Conservation (phyloP, 2,888 invertebrate genomes). For the Pollenia labialis region DNA sequence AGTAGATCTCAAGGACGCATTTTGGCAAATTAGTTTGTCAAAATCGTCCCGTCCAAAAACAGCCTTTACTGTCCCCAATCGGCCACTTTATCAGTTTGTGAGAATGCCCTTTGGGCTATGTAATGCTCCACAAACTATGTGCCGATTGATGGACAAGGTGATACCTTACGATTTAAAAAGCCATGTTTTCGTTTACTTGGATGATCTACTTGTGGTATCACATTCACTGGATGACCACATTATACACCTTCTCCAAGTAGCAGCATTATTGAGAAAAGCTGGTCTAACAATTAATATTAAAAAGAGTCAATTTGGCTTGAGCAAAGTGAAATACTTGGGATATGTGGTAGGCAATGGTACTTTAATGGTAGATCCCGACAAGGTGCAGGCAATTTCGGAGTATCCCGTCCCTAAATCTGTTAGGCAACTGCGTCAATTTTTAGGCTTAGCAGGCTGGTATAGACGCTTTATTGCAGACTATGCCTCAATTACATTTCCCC, state of each 20-base stretch:
- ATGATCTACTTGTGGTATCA: slow-evolving; percentile 12
- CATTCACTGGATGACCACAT: neutral
- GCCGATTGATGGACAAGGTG: neutral
- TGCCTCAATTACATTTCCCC: too few species aligned
- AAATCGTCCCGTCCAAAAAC: neutral
- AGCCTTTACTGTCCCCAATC: slow-evolving; percentile 10
- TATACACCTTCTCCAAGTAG: neutral
- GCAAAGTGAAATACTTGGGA: too few species aligned
- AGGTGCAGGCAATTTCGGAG: too few species aligned
- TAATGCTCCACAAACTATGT: neutral
- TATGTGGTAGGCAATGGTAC: too few species aligned
- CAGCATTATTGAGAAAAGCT: neutral
- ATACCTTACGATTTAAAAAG: neutral
- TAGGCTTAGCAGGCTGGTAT: too few species aligned
- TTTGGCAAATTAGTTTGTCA: neutral
- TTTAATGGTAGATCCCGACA: too few species aligned
- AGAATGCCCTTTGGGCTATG: neutral
- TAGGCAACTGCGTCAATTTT: too few species aligned
- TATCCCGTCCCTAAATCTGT: too few species aligned
- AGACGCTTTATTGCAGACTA: too few species aligned
- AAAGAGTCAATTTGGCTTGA: too few species aligned
- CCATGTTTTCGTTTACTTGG: slow-evolving; percentile 9
- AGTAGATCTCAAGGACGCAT: neutral
- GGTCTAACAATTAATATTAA: neutral
- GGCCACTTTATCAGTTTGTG: slow-evolving; percentile 6